phyloP scores from a whole-genome alignment of 1,140 invertebrate genomes.

The Antheraea mylitta region DNA sequence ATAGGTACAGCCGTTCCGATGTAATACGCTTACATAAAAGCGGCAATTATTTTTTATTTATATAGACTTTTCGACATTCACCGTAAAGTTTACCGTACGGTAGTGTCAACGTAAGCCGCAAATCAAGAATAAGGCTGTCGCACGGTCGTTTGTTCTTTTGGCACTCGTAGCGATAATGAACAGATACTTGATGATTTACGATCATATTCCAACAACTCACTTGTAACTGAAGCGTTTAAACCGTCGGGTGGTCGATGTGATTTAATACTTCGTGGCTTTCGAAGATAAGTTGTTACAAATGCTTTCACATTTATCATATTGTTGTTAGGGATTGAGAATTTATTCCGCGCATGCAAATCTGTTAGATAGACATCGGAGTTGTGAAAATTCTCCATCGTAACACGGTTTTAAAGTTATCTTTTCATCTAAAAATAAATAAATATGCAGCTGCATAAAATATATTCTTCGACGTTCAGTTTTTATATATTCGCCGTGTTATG shows the following conservation, averaged over 20 bases:
- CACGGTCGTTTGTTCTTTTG: neutral
- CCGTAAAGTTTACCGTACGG: too few relatives aligned
- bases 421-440: too few relatives aligned
- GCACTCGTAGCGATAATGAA: neutral
- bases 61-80: too few relatives aligned
- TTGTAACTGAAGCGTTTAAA: conserved; percentile 1
- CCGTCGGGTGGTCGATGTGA: conserved; percentile 1
- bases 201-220: neutral
- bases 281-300: conserved; percentile 4
- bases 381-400: neutral
- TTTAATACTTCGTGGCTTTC: conserved; percentile 4
- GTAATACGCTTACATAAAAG: too few relatives aligned
- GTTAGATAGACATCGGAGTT: neutral
- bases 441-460: too few relatives aligned
- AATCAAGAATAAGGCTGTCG: neutral
- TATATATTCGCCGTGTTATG: too few relatives aligned
- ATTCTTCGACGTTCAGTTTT: too few relatives aligned
- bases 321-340: neutral
- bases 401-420: neutral
- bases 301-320: conserved; percentile 4
- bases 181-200: neutral
- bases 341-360: neutral
- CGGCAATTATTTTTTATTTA: too few relatives aligned
- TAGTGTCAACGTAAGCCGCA: neutral
- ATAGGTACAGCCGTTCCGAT: too few relatives aligned